Base-by-base conservation (phyloP, 2,113 vertebrate genomes). In the Amazona vittata region DNA sequence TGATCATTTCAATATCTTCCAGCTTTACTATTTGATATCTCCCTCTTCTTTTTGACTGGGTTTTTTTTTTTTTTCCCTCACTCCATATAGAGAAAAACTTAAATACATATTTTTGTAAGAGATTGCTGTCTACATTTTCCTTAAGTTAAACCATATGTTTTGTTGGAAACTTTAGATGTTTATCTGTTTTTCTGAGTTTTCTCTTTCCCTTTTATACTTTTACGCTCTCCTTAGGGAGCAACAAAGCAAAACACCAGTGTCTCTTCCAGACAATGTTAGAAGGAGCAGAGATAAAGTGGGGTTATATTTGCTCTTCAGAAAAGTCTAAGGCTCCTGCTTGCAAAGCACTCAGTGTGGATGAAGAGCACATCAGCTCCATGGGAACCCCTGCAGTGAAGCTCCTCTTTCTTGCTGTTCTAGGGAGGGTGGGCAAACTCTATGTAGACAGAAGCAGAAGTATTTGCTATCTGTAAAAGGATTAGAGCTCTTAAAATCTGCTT, bases 61-160 rank as follows among this genome's bases (percentile, higher is more conserved):
- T 12, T 8, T 52, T 37, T 35, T 8, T 52, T 37, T 35, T 62
- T 89, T 93, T 68, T 37, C 28, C 67, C 85, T 33, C 15, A 17
- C 43, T 95, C 52, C 18, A 37, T 71, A 79, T 33, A 95, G 82
- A 89, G 70, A 53, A 95, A 96, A 96, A 95, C 41, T 94, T 93
- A 94, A 95, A 96, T 96, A 85, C 71, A 69, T 96, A 79, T 96
- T 97, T 87, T 97, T 85, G 43, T 85, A 97, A 87, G 83, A 86
- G 76, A 95, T 77, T 29, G 37, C 86, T 86, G 65, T 96, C 90
- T 96, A 93, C 96, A 49, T 89, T 96, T 96, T 94, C 47, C 74
- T 80, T 97, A 98, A 98, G 90, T 96, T 95, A 95, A 96, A 96
- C 93, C 95, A 97, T 98, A 92, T 98, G 96, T 97, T 92, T 83